phyloP scores from a whole-genome alignment of 2,113 vertebrate species.

The Ageneiosus marmoratus region DNA sequence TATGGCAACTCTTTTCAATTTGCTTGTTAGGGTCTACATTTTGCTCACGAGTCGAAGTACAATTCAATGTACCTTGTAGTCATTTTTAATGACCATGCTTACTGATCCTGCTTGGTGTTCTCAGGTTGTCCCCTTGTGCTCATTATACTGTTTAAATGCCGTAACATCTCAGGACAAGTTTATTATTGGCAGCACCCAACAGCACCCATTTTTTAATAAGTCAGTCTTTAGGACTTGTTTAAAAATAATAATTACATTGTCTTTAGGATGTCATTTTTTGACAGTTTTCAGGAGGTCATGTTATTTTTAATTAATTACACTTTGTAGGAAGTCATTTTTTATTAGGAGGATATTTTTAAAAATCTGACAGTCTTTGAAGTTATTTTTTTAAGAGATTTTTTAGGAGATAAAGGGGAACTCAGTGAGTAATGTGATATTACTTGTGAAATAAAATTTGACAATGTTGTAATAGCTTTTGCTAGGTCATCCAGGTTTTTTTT shows the following conservation, averaged over 20 bases:
- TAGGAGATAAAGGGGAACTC: neutral
- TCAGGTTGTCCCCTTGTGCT: neutral
- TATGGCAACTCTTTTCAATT: too few relatives aligned
- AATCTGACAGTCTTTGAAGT: neutral
- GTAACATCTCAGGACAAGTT: neutral
- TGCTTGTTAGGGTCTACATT: neutral
- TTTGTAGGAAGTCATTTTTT: too few relatives aligned
- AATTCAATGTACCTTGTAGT: neutral
- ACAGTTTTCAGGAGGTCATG: neutral
- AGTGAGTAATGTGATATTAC: neutral
- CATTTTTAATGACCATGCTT: slow-evolving; percentile 10
- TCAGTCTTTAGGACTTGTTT: neutral
- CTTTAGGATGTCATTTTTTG: neutral
- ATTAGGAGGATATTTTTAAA: neutral
- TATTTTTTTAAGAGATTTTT: neutral
- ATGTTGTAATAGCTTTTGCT: neutral
- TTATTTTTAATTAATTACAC: neutral
- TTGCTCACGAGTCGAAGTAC: neutral
- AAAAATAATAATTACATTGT: too few relatives aligned
- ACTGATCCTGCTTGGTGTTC: neutral
- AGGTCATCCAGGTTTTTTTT: neutral
- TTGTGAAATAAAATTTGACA: neutral
- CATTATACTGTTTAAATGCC: neutral
- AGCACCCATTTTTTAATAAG: neutral
- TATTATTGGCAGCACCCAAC: neutral